phyloP scores from a whole-genome alignment of 2,888 invertebrate genomes.

The Gasteruption jaculator region DNA sequence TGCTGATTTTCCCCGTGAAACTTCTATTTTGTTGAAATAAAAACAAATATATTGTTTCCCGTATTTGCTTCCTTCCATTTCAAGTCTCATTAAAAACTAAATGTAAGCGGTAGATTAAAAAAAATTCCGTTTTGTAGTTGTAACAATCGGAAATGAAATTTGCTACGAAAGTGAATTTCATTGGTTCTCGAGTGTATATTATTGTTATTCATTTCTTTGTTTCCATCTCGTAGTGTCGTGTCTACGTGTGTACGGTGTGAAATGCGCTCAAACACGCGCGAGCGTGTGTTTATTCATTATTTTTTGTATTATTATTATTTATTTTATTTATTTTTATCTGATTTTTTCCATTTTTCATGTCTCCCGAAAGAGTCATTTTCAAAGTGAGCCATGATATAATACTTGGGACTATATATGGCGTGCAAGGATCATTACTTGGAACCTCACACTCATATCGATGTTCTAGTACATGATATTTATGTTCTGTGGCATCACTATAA shows the following conservation, averaged over 20 bases:
- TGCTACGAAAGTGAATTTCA: conserved; percentile 46
- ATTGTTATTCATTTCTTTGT: conserved; percentile 35
- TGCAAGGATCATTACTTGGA: conserved; percentile 43
- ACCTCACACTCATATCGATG: conserved; percentile 46
- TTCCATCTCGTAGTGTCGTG: conserved; percentile 40
- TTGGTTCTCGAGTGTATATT: conserved; percentile 45
- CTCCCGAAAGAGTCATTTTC: conserved; percentile 41
- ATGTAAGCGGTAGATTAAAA: conserved; percentile 46
- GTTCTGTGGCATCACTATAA: conserved; percentile 45
- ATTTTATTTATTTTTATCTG: too few relatives aligned
- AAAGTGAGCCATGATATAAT: conserved; percentile 49
- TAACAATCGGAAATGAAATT: too few relatives aligned
- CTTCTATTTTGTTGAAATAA: too few relatives aligned
- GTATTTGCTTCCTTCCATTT: too few relatives aligned
- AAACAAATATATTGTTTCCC: conserved; percentile 9
- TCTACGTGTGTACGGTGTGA: conserved; percentile 40
- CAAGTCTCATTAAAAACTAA: conserved; percentile 29
- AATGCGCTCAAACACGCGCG: conserved; percentile 32
- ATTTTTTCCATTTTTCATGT: too few relatives aligned
- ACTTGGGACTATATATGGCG: conserved; percentile 48
- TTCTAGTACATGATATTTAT: conserved; percentile 43
- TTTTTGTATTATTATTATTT: too few relatives aligned
- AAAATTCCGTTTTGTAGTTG: conserved; percentile 45
- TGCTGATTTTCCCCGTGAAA: too few relatives aligned
- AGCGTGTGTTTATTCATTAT: conserved; percentile 33